phyloP scores from a whole-genome alignment of 2,113 vertebrate species.

The Cyprinus carpio region DNA sequence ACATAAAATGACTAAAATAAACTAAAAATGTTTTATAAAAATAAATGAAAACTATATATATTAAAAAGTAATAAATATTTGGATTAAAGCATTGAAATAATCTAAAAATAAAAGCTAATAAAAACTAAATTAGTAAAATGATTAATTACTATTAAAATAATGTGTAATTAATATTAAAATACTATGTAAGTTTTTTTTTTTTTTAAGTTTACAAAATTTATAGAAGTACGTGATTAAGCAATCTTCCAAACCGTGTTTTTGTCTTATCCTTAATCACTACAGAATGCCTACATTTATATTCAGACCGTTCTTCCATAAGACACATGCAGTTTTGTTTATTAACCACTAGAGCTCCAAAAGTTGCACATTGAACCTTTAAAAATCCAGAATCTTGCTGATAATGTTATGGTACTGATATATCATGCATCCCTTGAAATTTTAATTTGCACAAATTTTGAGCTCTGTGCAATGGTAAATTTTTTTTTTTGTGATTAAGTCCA shows the following conservation, averaged over 20 bases:
- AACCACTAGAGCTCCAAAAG: neutral
- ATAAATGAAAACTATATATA: no score
- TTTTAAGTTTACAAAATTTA: no score
- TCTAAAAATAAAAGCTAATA: neutral
- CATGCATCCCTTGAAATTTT: neutral
- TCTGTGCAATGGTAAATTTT: neutral
- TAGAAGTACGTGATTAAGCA: no score
- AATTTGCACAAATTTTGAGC: neutral
- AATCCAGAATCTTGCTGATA: neutral
- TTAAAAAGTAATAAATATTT: neutral
- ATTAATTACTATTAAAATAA: neutral
- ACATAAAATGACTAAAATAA: neutral
- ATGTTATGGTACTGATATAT: neutral
- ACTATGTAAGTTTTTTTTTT: no score
- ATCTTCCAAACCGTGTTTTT: no score
- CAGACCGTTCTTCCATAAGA: neutral
- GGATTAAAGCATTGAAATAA: neutral
- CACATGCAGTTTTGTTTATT: neutral
- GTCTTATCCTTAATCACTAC: no score
- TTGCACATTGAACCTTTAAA: neutral
- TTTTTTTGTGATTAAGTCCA: neutral
- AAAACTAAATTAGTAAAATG: no score
- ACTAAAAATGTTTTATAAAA: neutral
- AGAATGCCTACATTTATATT: neutral
- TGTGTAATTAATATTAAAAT: neutral